phyloP scores from a whole-genome alignment of 2,113 vertebrate genomes.

The Siphamia tubifer region DNA sequence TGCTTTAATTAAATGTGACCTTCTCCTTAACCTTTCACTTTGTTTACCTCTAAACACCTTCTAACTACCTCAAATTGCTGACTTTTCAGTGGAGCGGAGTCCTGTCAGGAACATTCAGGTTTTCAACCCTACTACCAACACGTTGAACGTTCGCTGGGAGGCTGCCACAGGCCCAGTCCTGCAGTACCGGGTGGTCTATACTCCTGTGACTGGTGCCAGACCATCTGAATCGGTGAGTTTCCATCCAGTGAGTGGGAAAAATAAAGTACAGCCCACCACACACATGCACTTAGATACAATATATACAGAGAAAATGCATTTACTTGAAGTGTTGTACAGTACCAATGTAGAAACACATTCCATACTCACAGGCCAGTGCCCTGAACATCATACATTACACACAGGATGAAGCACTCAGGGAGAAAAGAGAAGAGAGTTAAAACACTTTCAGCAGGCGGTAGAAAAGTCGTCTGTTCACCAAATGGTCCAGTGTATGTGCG shows the following conservation, averaged over 20 bases:
- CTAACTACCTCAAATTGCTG: neutral
- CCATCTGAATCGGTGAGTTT: constrained; percentile 92
- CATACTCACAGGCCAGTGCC: neutral
- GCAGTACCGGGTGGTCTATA: constrained; percentile 89
- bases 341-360: neutral
- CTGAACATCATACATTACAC: neutral
- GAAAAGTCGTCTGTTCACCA: constrained; percentile 16
- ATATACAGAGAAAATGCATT: neutral
- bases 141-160: constrained; percentile 93
- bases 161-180: constrained; percentile 89
- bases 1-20: neutral
- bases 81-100: constrained; percentile 85
- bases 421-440: neutral
- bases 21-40: neutral
- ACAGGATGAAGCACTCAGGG: neutral
- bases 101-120: constrained; percentile 88
- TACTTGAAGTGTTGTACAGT: neutral
- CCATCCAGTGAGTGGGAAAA: neutral
- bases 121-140: constrained; percentile 93
- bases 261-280: neutral
- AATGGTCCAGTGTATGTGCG: constrained; percentile 10
- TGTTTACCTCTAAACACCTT: neutral
- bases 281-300: too few relatives aligned
- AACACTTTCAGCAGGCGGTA: neutral
- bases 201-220: constrained; percentile 81